Evolutionary conservation across 64 coral and sea anemone species (phyloP).

Genomic region (Montipora capricornis): DNA sequence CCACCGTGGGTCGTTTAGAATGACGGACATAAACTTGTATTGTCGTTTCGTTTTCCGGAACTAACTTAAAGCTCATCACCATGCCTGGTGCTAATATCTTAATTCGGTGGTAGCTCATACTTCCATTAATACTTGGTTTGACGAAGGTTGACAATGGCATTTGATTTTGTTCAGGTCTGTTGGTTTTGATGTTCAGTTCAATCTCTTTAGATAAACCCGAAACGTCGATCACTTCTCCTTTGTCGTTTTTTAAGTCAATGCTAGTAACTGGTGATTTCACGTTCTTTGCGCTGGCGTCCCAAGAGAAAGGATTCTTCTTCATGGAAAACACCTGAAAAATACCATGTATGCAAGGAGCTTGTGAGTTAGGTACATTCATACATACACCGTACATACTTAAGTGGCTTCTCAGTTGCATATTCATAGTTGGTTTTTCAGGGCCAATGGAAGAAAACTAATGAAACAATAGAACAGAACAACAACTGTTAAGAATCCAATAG

Average conservation of each 20-base stretch:
- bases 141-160: slow-evolving; percentile 14
- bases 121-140: slow-evolving; percentile 73
- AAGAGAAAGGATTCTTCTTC: slow-evolving; percentile 81
- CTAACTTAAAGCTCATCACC: slow-evolving; percentile 44
- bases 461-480: too few species aligned
- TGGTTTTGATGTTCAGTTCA: slow-evolving; percentile 72
- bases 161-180: neutral
- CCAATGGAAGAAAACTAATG: too few species aligned
- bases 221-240: slow-evolving; percentile 67
- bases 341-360: neutral
- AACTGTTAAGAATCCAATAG: too few species aligned
- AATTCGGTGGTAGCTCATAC: slow-evolving; percentile 70
- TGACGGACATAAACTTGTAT: slow-evolving; percentile 59
- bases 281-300: slow-evolving; percentile 64
- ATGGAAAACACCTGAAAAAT: slow-evolving; percentile 70
- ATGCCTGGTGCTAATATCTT: slow-evolving; percentile 44
- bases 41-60: slow-evolving; percentile 44
- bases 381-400: too few species aligned
- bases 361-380: neutral
- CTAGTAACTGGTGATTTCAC: slow-evolving; percentile 76
- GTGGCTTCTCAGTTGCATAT: too few species aligned
- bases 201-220: slow-evolving; percentile 81
- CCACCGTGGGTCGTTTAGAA: slow-evolving; percentile 49
- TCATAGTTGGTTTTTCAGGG: too few species aligned
- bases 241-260: slow-evolving; percentile 78